Percentiles rank a stretch among this genome's conserved stretches.
These are phyloP conservation scores for Salticus scenicus DNA, from an alignment of 2,888 invertebrate species.

Conservation along the genomic window DNA sequence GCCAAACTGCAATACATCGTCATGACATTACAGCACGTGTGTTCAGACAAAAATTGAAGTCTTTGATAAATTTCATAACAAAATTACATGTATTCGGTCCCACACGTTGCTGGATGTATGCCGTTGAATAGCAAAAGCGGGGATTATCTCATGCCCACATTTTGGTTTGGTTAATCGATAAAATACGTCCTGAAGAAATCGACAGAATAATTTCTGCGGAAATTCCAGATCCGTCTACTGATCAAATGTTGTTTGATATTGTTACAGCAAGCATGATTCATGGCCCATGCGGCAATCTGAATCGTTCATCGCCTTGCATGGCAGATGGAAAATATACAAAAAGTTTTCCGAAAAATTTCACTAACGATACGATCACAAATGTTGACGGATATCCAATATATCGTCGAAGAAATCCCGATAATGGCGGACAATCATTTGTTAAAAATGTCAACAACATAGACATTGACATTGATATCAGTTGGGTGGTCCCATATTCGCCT, in stretches of 20 bases:
- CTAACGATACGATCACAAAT: slow-evolving; percentile 28
- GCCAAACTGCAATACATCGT: slow-evolving; percentile 26
- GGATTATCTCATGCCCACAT: slow-evolving; percentile 13
- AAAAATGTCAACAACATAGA: slow-evolving; percentile 4
- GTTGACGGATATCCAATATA: slow-evolving; percentile 43
- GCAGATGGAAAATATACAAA: slow-evolving; percentile 39
- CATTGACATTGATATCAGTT: slow-evolving; percentile 2
- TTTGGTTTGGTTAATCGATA: neutral
- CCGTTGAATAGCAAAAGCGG: slow-evolving; percentile 1
- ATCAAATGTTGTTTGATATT: slow-evolving; percentile 6
- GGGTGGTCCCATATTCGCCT: slow-evolving; percentile 16
- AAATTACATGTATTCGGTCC: slow-evolving; percentile 20
- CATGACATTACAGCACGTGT: slow-evolving; percentile 19
- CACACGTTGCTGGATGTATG: slow-evolving; percentile 11
- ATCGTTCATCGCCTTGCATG: slow-evolving; percentile 30
- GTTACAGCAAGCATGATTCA: neutral
- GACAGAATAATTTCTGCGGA: neutral
- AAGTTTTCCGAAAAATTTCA: slow-evolving; percentile 22
- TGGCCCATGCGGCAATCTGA: neutral
- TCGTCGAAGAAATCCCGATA: slow-evolving; percentile 32
- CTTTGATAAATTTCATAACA: slow-evolving; percentile 25
- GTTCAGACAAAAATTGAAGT: slow-evolving; percentile 35
- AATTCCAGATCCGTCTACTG: neutral
- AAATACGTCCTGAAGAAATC: neutral
- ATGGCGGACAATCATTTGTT: slow-evolving; percentile 32